phyloP scores from a whole-genome alignment of 37 sponge, comb jelly and placozoan species.

The Aplysina aerophoba region DNA sequence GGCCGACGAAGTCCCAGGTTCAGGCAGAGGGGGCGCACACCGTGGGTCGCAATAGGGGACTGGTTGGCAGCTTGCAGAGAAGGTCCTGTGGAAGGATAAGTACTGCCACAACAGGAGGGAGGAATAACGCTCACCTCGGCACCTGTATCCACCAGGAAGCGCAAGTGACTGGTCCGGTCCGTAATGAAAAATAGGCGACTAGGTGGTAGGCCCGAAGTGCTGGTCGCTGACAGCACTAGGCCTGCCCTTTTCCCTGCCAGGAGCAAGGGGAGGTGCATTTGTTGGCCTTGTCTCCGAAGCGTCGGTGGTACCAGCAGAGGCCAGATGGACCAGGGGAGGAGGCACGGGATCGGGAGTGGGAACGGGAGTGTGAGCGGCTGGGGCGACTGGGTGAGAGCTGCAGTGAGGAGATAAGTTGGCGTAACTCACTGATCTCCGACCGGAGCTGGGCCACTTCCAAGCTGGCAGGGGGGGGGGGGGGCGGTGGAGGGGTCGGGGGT shows the following conservation, averaged over 20 bases:
- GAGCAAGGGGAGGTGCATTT: constrained; percentile 21
- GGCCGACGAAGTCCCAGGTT: too few species aligned
- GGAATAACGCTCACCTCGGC: too few species aligned
- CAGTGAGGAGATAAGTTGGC: not conserved
- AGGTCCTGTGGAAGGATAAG: too few species aligned
- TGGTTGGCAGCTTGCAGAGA: too few species aligned
- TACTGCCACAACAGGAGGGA: too few species aligned
- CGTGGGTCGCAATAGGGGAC: too few species aligned
- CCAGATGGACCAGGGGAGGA: not conserved
- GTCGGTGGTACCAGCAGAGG: constrained; percentile 29
- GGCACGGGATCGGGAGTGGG: not conserved
- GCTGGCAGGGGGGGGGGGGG: not conserved
- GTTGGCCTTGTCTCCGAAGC: constrained; percentile 14
- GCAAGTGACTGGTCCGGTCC: too few species aligned
- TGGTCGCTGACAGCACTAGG: too few species aligned
- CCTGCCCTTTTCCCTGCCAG: constrained; percentile 40
- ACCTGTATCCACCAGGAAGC: too few species aligned
- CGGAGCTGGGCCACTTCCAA: constrained; percentile 24
- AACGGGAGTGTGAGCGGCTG: not conserved
- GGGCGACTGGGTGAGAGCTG: not conserved
- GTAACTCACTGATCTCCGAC: not conserved
- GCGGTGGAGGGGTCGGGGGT: not conserved
- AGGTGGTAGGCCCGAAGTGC: too few species aligned
- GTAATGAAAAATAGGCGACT: too few species aligned
- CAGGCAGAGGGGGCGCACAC: too few species aligned